Conservation (phyloP, 2,113 vertebrate genomes). For the Recurvirostra avosetta region DNA sequence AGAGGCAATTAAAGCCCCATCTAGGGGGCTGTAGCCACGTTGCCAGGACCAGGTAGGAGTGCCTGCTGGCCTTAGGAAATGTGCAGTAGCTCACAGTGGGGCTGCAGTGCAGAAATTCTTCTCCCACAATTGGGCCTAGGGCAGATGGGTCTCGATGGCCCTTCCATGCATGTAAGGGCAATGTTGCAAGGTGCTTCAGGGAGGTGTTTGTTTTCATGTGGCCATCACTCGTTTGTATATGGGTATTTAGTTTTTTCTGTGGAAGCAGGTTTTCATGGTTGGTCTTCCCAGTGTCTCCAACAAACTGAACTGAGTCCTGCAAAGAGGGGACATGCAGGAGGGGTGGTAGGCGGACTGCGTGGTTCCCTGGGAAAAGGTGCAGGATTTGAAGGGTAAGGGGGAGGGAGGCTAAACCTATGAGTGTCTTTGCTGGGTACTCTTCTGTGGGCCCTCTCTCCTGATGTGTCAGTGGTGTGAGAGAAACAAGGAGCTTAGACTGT, state of each 20-base stretch:
- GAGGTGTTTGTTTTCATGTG: background rate
- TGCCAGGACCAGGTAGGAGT: background rate
- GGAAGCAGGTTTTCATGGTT: background rate
- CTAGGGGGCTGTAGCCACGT: background rate
- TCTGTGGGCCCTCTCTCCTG: background rate
- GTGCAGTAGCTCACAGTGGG: fast-evolving
- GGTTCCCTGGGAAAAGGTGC: background rate
- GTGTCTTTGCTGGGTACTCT: background rate
- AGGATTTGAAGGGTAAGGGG: background rate
- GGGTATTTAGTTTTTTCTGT: background rate
- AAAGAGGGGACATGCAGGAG: background rate
- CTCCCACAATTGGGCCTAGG: background rate
- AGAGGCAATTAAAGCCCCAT: background rate
- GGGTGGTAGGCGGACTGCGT: background rate
- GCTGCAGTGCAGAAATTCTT: background rate
- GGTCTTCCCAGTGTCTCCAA: background rate
- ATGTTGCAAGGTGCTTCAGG: background rate
- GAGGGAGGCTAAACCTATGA: background rate
- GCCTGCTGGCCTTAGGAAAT: background rate
- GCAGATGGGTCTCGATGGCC: background rate
- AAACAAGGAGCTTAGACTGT: background rate
- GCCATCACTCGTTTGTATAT: background rate
- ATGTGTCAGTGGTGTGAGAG: background rate
- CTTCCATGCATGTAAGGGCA: fast-evolving
- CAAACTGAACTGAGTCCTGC: background rate